phyloP scores from a whole-genome alignment of 2,888 invertebrate species.

The Fragum fragum region DNA sequence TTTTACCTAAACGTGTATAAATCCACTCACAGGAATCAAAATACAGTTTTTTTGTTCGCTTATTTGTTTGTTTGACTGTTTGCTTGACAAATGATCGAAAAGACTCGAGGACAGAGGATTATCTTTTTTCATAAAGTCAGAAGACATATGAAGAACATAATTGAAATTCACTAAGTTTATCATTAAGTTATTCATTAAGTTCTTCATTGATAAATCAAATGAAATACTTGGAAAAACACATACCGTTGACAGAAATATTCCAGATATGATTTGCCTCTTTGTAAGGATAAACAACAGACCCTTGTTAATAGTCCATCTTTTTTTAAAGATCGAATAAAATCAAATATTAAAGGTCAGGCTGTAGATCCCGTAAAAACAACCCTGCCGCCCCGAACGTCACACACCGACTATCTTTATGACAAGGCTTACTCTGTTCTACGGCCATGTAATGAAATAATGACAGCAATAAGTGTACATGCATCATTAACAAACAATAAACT shows the following conservation, averaged over 20 bases:
- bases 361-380: neutral
- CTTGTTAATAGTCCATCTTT: neutral
- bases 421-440: neutral
- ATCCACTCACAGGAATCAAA: too few relatives aligned
- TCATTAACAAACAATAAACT: neutral
- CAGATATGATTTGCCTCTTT: neutral
- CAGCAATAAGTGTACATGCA: neutral
- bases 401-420: neutral
- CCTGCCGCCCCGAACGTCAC: neutral
- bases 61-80: too few relatives aligned
- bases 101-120: too few relatives aligned
- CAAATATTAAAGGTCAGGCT: neutral
- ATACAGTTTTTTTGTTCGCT: too few relatives aligned
- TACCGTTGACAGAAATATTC: neutral
- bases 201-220: too few relatives aligned
- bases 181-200: too few relatives aligned
- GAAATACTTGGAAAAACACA: too few relatives aligned
- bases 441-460: neutral
- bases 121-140: too few relatives aligned
- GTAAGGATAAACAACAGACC: neutral
- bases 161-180: too few relatives aligned
- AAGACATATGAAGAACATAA: too few relatives aligned
- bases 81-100: too few relatives aligned
- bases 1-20: too few relatives aligned
- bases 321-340: neutral